A percentile compares a stretch with the other conserved stretches of the same genome.
Evolutionary conservation across 2,797 vertebrate genomes (phyloP).

Genomic region (Enteromius anoplus): DNA sequence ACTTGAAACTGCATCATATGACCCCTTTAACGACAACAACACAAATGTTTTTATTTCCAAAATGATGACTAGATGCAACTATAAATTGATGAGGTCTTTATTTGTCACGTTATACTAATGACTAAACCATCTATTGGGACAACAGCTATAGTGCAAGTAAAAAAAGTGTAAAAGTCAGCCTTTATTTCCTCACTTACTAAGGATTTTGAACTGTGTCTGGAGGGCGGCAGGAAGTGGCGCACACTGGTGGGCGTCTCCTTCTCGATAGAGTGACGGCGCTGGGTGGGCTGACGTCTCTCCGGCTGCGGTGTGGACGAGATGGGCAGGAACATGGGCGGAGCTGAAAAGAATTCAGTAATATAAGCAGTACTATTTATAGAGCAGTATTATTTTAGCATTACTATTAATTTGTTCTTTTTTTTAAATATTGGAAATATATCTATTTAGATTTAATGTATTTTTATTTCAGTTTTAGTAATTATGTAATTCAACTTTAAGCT

Average conservation of each 20-base stretch:
- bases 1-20: no score
- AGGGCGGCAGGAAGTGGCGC: slow-evolving; percentile 88
- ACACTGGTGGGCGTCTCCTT: slow-evolving; percentile 96
- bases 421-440: no score
- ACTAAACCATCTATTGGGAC: not conserved
- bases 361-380: not conserved
- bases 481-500: not conserved
- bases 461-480: not conserved
- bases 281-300: slow-evolving; percentile 88
- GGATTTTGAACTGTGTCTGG: slow-evolving; percentile 91
- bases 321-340: slow-evolving; percentile 92
- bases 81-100: not conserved
- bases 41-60: not conserved
- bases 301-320: slow-evolving; percentile 98
- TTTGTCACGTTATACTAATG: not conserved
- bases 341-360: slow-evolving; percentile 67
- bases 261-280: slow-evolving; percentile 96
- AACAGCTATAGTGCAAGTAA: no score
- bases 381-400: not conserved
- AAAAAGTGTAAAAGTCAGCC: not conserved
- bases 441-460: not conserved
- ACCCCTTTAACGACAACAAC: no score
- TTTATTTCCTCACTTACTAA: slow-evolving; percentile 81
- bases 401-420: no score
- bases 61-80: not conserved